These are phyloP conservation scores for Ceratosolen solmsi DNA, from an alignment of 1,140 invertebrate genomes.

Conservation along the genomic window DNA sequence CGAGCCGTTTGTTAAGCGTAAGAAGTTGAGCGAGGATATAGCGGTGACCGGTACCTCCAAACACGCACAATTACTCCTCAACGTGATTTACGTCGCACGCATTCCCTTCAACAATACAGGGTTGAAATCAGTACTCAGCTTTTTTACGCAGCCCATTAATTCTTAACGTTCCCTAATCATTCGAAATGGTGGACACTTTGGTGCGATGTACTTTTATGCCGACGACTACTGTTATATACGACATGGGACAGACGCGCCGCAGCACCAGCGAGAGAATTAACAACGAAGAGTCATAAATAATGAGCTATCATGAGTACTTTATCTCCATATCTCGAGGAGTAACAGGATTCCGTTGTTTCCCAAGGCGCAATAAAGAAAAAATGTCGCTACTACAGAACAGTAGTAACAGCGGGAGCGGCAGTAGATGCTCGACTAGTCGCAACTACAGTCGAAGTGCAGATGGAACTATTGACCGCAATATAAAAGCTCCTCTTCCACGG, in stretches of 20 bases:
- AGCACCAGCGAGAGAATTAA: constrained; percentile 15
- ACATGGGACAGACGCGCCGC: not conserved
- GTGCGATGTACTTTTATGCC: constrained; percentile 1
- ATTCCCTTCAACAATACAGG: not conserved
- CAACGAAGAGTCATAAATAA: constrained; percentile 31
- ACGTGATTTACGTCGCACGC: not conserved
- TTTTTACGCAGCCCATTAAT: constrained; percentile 34
- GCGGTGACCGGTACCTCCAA: not conserved
- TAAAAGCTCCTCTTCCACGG: constrained; percentile 31
- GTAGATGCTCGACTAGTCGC: constrained; percentile 7
- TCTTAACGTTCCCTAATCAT: constrained; percentile 46
- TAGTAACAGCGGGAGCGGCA: not conserved
- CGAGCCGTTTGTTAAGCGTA: not conserved
- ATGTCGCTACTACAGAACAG: constrained; percentile 17
- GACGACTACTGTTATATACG: not conserved
- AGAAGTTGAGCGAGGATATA: not conserved
- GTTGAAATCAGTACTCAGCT: constrained; percentile 16
- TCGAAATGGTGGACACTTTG: constrained; percentile 40
- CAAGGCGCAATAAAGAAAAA: constrained; percentile 47
- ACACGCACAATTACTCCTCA: constrained; percentile 1
- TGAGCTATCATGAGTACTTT: constrained; percentile 41
- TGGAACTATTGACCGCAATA: constrained; percentile 44
- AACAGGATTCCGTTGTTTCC: constrained; percentile 49
- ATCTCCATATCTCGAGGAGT: constrained; percentile 45
- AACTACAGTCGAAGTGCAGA: constrained; percentile 8